Evolutionary conservation across 2,888 invertebrate species (phyloP).

Genomic region (Lutraria lutraria): DNA sequence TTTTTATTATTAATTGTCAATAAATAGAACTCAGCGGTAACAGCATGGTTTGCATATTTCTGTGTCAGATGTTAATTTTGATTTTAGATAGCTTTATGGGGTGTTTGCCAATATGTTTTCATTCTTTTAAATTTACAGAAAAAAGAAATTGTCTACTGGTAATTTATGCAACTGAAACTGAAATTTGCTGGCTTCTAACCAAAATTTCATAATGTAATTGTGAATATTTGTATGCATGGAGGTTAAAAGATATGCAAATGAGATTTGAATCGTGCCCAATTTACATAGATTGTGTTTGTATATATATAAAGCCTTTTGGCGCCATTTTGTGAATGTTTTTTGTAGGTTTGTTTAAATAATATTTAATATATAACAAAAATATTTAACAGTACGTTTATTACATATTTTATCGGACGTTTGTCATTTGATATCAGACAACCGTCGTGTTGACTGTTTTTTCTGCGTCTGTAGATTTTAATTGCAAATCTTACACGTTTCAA

Average conservation of each 20-base stretch:
- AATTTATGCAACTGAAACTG: background rate
- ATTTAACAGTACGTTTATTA: background rate
- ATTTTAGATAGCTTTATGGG: background rate
- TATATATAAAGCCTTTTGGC: slow-evolving; percentile 22
- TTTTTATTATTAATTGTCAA: slow-evolving; percentile 9
- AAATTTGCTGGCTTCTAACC: slow-evolving; percentile 30
- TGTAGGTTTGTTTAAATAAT: slow-evolving; percentile 7
- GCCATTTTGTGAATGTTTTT: slow-evolving; percentile 16
- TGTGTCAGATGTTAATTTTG: background rate
- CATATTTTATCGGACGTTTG: background rate
- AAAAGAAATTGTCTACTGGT: slow-evolving; percentile 6
- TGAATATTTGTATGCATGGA: slow-evolving; percentile 30
- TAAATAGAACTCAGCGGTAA: background rate
- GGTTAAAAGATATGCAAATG: slow-evolving; percentile 18
- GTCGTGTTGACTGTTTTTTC: background rate
- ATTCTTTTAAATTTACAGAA: background rate
- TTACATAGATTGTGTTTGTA: slow-evolving; percentile 20
- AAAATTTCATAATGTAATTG: slow-evolving; percentile 26
- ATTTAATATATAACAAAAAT: background rate
- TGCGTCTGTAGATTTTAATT: background rate
- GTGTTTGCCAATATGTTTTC: background rate
- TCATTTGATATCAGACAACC: background rate
- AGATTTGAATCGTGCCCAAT: slow-evolving; percentile 34
- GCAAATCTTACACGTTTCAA: background rate
- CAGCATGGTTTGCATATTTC: background rate